phyloP scores from a whole-genome alignment of 2,113 vertebrate species.

The Sinocyclocheilus anshuiensis region DNA sequence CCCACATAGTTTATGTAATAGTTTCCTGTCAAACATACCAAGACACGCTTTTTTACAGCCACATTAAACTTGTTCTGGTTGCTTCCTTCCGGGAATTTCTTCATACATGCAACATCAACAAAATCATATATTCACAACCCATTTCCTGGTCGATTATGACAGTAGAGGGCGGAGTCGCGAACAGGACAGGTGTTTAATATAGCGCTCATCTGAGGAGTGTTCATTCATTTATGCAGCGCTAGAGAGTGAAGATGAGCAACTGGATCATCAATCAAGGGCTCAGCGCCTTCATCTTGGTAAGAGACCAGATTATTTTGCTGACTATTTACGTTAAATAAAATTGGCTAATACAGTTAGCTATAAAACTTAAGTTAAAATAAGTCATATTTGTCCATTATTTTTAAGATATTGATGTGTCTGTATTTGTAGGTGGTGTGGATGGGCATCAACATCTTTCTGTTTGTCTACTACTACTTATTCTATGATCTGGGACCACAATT shows the following conservation, averaged over 20 bases:
- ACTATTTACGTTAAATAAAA: background rate
- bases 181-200: background rate
- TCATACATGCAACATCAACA: background rate
- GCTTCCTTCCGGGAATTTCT: slow-evolving; percentile 1
- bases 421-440: slow-evolving; percentile 82
- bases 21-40: background rate
- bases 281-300: slow-evolving; percentile 80
- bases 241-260: slow-evolving; percentile 76
- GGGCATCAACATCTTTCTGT: slow-evolving; percentile 87
- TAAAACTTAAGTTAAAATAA: background rate
- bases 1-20: background rate
- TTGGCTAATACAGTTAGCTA: background rate
- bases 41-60: background rate
- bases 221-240: background rate
- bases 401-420: background rate
- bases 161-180: slow-evolving; percentile 3
- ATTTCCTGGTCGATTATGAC: background rate
- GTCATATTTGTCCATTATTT: background rate
- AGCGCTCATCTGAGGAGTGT: background rate
- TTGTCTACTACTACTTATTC: slow-evolving; percentile 79
- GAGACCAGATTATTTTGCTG: slow-evolving; percentile 30
- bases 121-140: background rate
- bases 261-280: slow-evolving; percentile 86
- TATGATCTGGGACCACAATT: slow-evolving; percentile 76
- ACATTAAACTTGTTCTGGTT: too few relatives aligned